These are phyloP conservation scores for Leucania comma DNA, from an alignment of 2,888 invertebrate genomes.

Conservation along the genomic window DNA sequence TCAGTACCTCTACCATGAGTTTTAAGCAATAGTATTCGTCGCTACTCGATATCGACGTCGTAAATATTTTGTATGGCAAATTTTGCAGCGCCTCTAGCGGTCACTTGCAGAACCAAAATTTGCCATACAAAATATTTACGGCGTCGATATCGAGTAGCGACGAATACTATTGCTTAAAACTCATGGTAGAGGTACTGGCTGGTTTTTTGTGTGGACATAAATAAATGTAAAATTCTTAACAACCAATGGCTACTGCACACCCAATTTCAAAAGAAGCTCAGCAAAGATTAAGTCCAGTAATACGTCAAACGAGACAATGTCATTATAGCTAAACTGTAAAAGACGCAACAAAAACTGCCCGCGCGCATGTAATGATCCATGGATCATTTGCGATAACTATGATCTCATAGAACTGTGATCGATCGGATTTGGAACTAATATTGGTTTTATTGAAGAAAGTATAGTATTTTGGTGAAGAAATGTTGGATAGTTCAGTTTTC, in stretches of 20 bases:
- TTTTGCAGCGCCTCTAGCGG: no score
- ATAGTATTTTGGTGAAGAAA: not conserved
- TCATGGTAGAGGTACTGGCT: no score
- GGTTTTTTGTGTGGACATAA: no score
- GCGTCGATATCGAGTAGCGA: no score
- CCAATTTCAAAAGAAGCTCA: constrained; percentile 28
- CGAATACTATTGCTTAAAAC: no score
- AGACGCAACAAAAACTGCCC: constrained; percentile 56
- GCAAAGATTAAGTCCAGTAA: constrained; percentile 37
- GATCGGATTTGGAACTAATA: constrained; percentile 30
- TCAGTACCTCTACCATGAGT: no score
- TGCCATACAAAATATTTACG: no score
- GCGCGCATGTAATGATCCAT: constrained; percentile 70
- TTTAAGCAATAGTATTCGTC: no score
- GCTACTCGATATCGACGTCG: no score
- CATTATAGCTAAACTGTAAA: constrained; percentile 53
- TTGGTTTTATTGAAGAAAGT: constrained; percentile 16
- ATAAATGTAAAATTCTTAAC: not conserved
- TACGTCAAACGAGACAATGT: constrained; percentile 57
- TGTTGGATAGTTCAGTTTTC: not conserved
- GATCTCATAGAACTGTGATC: constrained; percentile 53
- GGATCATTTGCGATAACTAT: constrained; percentile 69
- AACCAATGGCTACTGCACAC: not conserved
- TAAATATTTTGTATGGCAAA: no score
- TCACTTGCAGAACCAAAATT: no score